Evolutionary conservation across 1,140 invertebrate species (phyloP).

Genomic region (Drosophila kurseongensis): DNA sequence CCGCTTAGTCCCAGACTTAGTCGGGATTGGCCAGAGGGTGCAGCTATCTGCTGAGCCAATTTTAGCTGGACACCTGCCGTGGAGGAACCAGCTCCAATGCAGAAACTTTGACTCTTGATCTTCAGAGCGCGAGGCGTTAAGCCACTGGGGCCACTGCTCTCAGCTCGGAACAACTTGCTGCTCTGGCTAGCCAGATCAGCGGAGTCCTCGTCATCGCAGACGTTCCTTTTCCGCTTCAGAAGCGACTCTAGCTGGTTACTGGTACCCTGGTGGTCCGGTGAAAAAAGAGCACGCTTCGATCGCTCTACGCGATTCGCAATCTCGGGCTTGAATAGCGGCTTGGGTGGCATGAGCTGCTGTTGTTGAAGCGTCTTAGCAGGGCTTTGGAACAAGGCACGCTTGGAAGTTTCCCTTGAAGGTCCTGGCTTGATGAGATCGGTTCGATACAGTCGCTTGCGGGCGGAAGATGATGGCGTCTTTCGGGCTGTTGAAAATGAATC

Average conservation of each 20-base stretch:
- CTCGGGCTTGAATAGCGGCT: constrained; percentile 74
- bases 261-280: constrained; percentile 66
- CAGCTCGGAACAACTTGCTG: constrained; percentile 67
- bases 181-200: constrained; percentile 72
- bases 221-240: constrained; percentile 72
- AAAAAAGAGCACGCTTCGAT: constrained; percentile 86
- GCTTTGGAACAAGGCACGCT: constrained; percentile 87
- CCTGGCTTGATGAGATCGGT: constrained; percentile 73
- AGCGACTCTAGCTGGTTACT: constrained; percentile 70
- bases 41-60: not conserved
- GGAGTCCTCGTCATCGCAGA: constrained; percentile 65
- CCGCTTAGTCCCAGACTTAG: constrained; percentile 45
- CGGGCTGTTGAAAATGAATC: constrained; percentile 39
- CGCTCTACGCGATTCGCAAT: constrained; percentile 82
- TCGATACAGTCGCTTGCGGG: constrained; percentile 83
- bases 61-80: constrained; percentile 25
- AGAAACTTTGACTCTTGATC: constrained; percentile 83
- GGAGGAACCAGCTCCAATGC: constrained; percentile 83
- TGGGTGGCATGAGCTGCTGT: constrained; percentile 59
- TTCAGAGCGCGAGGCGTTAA: constrained; percentile 78
- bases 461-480: constrained; percentile 85
- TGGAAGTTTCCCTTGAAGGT: constrained; percentile 84
- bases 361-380: constrained; percentile 83
- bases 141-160: constrained; percentile 48
- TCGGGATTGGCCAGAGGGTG: constrained; percentile 13